Base-by-base conservation (phyloP, 2,113 vertebrate species). In the Paramormyrops kingsleyae region DNA sequence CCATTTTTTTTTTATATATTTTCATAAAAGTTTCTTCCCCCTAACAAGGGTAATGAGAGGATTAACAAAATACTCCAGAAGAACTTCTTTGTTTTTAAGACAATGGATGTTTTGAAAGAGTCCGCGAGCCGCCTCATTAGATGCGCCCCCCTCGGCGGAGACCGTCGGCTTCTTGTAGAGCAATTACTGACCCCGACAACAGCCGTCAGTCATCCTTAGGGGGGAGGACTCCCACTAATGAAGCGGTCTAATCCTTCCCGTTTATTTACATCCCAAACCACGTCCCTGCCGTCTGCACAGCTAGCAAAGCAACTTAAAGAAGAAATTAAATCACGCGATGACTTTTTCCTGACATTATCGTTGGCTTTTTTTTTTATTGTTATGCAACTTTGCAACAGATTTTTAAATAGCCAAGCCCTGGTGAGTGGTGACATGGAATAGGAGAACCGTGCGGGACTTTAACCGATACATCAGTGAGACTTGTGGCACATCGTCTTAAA, bases 151-250 rank as follows among this genome's bases (percentile, higher is more conserved):
- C 93, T 90, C 91, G 91, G 91, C 93, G 92, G 89, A 90, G 92
- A 94, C 92, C 94, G 92, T 90, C 95, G 95, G 95, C 93, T 92
- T 95, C 95, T 95, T 96, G 96, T 96, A 95, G 96, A 96, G 96
- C 95, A 96, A 96, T 97, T 96, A 96, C 94, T 96, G 95, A 93
- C 93, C 93, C 94, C 95, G 95, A 96, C 96, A 97, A 95, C 95
- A 95, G 93, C 95, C 96, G 97, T 96, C 97, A 97, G 95, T 97
- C 97, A 97, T 95, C 97, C 96, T 97, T 97, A 97, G 95, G 94
- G 96, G 96, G 95, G 94, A 96, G 96, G 95, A 97, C 94, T 94
- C 95, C 96, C 96, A 96, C 96, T 97, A 97, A 97, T 97, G 96
- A 95, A 93, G 95, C 94, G 91, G 90, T 94, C 92, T 97, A 97